Conservation (phyloP, 23 tunicate species). For the Trididemnum nubilum region DNA sequence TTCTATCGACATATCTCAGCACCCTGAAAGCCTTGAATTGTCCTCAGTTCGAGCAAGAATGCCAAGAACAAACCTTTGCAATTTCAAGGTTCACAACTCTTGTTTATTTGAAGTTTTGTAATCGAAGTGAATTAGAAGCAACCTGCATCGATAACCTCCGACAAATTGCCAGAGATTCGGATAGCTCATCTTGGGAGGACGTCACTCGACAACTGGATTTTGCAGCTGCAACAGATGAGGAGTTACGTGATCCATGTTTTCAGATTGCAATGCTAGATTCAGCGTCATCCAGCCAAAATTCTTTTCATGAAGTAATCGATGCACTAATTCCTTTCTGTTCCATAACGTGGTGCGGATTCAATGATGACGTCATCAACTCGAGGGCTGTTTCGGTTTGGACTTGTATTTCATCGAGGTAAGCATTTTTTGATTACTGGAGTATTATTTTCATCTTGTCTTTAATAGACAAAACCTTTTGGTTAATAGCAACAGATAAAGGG, state of each 20-base stretch:
- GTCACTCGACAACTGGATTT: neutral
- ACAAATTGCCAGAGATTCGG: neutral
- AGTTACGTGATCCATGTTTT: slow-evolving; percentile 39
- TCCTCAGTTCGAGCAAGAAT: slow-evolving; percentile 9
- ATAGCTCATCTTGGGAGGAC: neutral
- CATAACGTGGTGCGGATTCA: slow-evolving; percentile 63
- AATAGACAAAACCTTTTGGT: too few species aligned
- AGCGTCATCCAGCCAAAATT: slow-evolving; percentile 10
- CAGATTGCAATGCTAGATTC: slow-evolving; percentile 61
- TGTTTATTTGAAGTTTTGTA: neutral
- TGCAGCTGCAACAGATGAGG: neutral
- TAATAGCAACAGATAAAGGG: too few species aligned
- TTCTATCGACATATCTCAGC: neutral
- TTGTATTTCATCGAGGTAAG: slow-evolving; percentile 51
- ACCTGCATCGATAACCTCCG: neutral
- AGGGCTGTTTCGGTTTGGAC: slow-evolving; percentile 47
- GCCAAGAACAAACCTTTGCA: neutral
- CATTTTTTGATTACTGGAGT: too few species aligned
- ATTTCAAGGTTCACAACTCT: neutral
- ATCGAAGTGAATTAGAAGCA: neutral
- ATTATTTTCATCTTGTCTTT: too few species aligned
- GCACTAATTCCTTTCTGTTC: slow-evolving; percentile 50
- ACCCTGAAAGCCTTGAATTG: neutral
- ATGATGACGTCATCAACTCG: slow-evolving; percentile 2
- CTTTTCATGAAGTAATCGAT: slow-evolving; percentile 38